Evolutionary conservation across 2,888 invertebrate species (phyloP).

Genomic region (Morpho achilles): DNA sequence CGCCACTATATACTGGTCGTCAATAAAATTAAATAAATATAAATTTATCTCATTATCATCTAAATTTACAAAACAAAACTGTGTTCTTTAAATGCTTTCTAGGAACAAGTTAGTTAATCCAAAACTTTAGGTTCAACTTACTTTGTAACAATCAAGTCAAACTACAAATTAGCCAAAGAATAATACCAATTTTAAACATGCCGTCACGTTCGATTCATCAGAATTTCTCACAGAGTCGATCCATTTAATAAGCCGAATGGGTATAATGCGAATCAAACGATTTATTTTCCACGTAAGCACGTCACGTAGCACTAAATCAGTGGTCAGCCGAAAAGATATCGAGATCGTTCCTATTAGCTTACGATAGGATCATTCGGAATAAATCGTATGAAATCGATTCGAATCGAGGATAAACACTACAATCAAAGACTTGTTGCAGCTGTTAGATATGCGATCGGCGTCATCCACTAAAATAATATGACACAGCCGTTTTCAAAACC

Average conservation of each 20-base stretch:
- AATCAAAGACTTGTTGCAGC: conserved; percentile 69
- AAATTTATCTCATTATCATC: too few species aligned
- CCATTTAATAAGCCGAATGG: conserved; percentile 74
- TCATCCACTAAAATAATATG: conserved; percentile 79
- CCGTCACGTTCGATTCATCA: conserved; percentile 58
- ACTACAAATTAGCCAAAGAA: conserved; percentile 1
- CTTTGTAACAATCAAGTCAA: neutral
- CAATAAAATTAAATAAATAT: too few species aligned
- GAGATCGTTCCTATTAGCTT: conserved; percentile 70
- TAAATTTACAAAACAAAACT: neutral
- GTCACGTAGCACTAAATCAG: conserved; percentile 74
- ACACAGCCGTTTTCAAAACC: conserved; percentile 73
- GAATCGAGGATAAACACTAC: conserved; percentile 71
- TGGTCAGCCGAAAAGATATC: conserved; percentile 69
- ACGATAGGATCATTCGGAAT: conserved; percentile 66
- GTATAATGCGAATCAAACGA: conserved; percentile 70
- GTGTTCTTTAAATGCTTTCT: neutral
- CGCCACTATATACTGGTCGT: too few species aligned
- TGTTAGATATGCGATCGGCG: conserved; percentile 69
- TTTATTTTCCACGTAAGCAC: conserved; percentile 72
- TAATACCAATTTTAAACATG: conserved; percentile 37
- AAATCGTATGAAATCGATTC: conserved; percentile 73
- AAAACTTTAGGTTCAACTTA: neutral
- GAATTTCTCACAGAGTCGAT: conserved; percentile 72
- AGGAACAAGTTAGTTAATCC: neutral